phyloP scores from a whole-genome alignment of 2,888 invertebrate genomes.

The Hypomecis punctinalis region DNA sequence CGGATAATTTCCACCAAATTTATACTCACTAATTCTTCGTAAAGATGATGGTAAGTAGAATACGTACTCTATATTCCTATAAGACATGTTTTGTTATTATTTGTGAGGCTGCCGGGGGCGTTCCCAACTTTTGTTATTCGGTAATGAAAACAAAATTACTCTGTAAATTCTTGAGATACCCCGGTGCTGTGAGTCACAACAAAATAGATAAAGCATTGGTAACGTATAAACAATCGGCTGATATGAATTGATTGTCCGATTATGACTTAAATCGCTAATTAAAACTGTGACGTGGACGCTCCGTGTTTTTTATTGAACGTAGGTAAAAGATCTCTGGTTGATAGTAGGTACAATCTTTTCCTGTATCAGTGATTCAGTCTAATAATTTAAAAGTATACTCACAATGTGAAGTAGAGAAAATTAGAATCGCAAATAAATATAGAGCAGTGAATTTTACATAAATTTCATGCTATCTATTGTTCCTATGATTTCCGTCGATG shows the following conservation, averaged over 20 bases:
- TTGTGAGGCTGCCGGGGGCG: constrained; percentile 58
- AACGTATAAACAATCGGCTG: not conserved
- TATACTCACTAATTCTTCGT: not conserved
- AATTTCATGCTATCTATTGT: no score
- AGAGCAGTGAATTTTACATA: not conserved
- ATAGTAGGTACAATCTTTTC: not conserved
- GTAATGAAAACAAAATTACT: constrained; percentile 27
- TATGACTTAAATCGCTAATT: not conserved
- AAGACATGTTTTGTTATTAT: constrained; percentile 6
- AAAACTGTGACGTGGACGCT: constrained; percentile 20
- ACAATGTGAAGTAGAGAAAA: not conserved
- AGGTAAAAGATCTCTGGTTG: not conserved
- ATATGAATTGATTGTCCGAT: not conserved
- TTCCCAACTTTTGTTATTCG: constrained; percentile 44
- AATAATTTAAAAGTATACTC: not conserved
- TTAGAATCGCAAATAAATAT: not conserved
- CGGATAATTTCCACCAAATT: not conserved
- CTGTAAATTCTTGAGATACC: not conserved
- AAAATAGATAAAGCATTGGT: constrained; percentile 1
- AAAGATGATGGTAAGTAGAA: constrained; percentile 69
- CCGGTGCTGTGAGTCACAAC: constrained; percentile 6
- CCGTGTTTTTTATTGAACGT: constrained; percentile 2
- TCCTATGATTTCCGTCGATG: not conserved
- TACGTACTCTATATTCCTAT: not conserved
- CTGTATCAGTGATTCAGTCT: not conserved